Conservation (phyloP, 2,888 invertebrate species). For the Microplitis deprimator region DNA sequence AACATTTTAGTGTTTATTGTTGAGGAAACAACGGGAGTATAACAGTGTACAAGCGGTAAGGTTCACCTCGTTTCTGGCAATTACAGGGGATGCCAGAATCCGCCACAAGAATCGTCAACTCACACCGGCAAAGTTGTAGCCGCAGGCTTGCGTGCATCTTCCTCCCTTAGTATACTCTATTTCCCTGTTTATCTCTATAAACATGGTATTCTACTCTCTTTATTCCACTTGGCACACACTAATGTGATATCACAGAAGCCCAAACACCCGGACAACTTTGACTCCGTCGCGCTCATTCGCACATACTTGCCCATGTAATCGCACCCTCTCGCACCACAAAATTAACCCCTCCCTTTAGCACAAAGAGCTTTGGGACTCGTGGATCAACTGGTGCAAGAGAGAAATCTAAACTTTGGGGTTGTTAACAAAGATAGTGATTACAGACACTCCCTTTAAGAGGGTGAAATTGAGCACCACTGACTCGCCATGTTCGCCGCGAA, state of each 20-base stretch:
- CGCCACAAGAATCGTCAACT: conserved; percentile 69
- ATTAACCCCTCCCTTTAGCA: conserved; percentile 45
- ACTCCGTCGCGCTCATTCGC: conserved; percentile 19
- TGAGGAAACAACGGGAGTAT: conserved; percentile 44
- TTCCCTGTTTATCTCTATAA: conserved; percentile 34
- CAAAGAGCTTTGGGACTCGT: conserved; percentile 34
- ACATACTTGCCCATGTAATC: conserved; percentile 45
- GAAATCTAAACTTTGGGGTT: conserved; percentile 9
- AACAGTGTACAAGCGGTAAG: conserved; percentile 52
- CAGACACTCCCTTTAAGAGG: conserved; percentile 39
- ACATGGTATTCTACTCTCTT: conserved; percentile 27
- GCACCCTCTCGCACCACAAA: conserved; percentile 43
- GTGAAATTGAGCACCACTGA: conserved; percentile 64
- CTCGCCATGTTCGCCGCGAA: conserved; percentile 66
- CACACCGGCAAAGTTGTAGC: conserved; percentile 51
- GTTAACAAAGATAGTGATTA: conserved; percentile 28
- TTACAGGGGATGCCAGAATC: conserved; percentile 69
- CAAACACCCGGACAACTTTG: conserved; percentile 41
- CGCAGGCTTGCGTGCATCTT: conserved; percentile 47
- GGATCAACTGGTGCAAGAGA: conserved; percentile 31
- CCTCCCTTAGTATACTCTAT: conserved; percentile 22
- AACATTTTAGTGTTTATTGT: conserved; percentile 26
- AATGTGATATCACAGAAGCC: conserved; percentile 50
- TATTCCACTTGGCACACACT: conserved; percentile 16
- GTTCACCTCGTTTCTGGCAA: conserved; percentile 70